A percentile compares a stretch with the other conserved stretches of the same genome.
These are phyloP conservation scores for Uloborus plumipes DNA, from an alignment of 2,888 invertebrate genomes.

Conservation along the genomic window DNA sequence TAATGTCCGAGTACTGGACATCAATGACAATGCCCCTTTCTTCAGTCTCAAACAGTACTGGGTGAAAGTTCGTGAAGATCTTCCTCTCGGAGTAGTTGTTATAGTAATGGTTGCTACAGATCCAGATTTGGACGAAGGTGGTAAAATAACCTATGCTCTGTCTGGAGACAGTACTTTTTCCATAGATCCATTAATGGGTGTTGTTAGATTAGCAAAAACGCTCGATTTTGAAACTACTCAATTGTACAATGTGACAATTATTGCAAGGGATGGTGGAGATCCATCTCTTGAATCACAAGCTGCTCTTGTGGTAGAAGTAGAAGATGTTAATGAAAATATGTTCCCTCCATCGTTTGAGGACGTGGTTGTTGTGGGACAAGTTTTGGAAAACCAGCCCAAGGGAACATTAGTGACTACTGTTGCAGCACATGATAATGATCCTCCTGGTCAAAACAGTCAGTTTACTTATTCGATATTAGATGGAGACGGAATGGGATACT, in stretches of 20 bases:
- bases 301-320: conserved; percentile 82
- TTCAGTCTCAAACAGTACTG: conserved; percentile 78
- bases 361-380: conserved; percentile 76
- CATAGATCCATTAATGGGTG: conserved; percentile 88
- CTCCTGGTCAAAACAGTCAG: conserved; percentile 83
- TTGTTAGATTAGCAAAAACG: conserved; percentile 82
- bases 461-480: conserved; percentile 88
- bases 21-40: conserved; percentile 89
- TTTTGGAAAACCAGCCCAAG: conserved; percentile 84
- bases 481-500: conserved; percentile 91
- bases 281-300: conserved; percentile 83
- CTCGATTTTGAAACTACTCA: conserved; percentile 92
- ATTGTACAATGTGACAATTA: conserved; percentile 87
- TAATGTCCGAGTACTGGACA: conserved; percentile 86
- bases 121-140: conserved; percentile 87
- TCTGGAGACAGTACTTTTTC: conserved; percentile 79
- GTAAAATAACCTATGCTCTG: conserved; percentile 83
- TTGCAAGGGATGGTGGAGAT: conserved; percentile 85
- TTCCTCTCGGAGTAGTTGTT: conserved; percentile 88
- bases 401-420: conserved; percentile 84
- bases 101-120: conserved; percentile 87
- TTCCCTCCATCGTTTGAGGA: conserved; percentile 86
- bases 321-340: conserved; percentile 94
- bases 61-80: conserved; percentile 90
- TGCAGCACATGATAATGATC: conserved; percentile 80